Evolutionary conservation across 2,113 vertebrate species (phyloP), one percentile per base, ranked within the genome.

Genomic region (Malurus alboscapulatus): DNA sequence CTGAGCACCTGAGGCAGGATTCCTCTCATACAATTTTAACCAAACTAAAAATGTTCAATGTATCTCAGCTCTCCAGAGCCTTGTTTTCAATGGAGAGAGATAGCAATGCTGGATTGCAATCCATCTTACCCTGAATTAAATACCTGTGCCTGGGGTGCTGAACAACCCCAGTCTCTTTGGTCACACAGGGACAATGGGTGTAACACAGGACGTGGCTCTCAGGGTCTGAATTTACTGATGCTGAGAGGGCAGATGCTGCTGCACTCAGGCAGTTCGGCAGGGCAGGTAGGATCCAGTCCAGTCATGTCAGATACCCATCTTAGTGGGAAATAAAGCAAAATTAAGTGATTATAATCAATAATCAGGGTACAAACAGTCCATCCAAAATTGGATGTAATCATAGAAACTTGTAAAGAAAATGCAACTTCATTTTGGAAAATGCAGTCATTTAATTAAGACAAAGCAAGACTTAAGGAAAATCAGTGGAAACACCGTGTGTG

Each of bases 401-500:
- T 67, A 53, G 17, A 36, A 50, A 40, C 17, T 21, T 18, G 7
- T 19, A 19, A 14, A 55, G 66, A 75, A 90, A 75, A 48, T 14
- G 18, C 32, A 74, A 3, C 30, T 40, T 78, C 17, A 47, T 54
- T 87, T 20, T 77, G 42, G n/a, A 50, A 75, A 90, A 50, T 10
- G 25, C 2, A 38, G 17, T 48, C 0, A 0, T 30, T 53, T 81
- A 62, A 80, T 55, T 86, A 72, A 84, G 29, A 26, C 12, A 59
- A 42, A 86, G 12, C 4, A 40, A 40, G 16, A 53, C 10, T 42
- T 55, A 0, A 68, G 17, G 36, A 57, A 72, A 92, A 20, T 6
- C 45, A 36, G 32, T 72, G 34, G 40, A 74, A 74, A 8, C 13
- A 22, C 4, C 0, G 0, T 30, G 7, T 44, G 17, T 54, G 4